These are phyloP conservation scores for Clupea harengus DNA, from an alignment of 2,113 vertebrate species.

Conservation along the genomic window DNA sequence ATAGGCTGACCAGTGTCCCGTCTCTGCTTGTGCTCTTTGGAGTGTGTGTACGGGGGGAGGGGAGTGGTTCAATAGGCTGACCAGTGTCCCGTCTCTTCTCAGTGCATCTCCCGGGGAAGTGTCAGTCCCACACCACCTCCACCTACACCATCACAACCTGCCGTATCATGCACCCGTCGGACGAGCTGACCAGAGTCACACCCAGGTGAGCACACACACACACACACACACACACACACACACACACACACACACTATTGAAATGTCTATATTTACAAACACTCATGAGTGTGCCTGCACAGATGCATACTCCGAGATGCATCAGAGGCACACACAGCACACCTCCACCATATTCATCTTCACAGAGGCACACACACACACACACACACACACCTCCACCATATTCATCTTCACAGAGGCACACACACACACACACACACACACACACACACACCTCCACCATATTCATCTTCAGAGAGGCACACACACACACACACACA, in stretches of 20 bases:
- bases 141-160: conserved; percentile 99
- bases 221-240: not conserved
- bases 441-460: not conserved
- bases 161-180: conserved; percentile 95
- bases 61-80: not conserved
- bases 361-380: not conserved
- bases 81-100: conserved; percentile 43
- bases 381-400: not conserved
- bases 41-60: conserved; percentile 7
- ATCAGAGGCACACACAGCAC: no score
- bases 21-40: conserved; percentile 30
- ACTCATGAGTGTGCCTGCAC: no score
- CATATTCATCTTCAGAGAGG: no score
- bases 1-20: conserved; percentile 25
- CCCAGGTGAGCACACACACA: conserved; percentile 79
- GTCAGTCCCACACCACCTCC: conserved; percentile 94
- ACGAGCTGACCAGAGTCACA: conserved; percentile 90
- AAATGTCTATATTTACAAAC: no score
- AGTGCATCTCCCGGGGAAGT: conserved; percentile 96
- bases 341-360: no score
- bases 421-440: conserved; percentile 56
- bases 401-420: no score
- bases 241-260: not conserved
- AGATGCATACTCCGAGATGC: no score
- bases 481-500: not conserved